These are phyloP conservation scores for Lamellibrachia columna DNA, from an alignment of 2,888 invertebrate genomes.

Conservation along the genomic window DNA sequence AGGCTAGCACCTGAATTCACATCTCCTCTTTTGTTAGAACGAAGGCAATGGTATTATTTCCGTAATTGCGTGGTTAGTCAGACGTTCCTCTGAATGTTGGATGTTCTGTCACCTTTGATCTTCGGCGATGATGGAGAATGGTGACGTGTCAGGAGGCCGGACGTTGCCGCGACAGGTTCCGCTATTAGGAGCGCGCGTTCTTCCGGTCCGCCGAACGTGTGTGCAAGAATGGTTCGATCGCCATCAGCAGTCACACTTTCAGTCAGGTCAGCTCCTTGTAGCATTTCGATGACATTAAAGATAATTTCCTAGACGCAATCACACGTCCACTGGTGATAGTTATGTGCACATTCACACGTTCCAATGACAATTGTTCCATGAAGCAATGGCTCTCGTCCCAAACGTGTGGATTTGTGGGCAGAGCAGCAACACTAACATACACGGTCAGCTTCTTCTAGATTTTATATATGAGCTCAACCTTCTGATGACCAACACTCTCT, in stretches of 20 bases:
- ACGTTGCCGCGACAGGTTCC: neutral
- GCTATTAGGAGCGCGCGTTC: neutral
- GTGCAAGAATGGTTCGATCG: neutral
- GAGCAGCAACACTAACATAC: too few relatives aligned
- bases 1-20: neutral
- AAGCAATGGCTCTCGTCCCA: neutral
- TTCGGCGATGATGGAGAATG: neutral
- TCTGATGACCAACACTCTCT: too few relatives aligned
- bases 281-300: constrained; percentile 10
- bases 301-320: neutral
- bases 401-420: neutral
- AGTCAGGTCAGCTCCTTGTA: neutral
- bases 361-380: neutral
- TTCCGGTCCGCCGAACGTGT: neutral
- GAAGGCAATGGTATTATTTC: neutral
- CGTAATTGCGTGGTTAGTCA: neutral
- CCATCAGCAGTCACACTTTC: neutral
- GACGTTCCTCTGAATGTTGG: neutral
- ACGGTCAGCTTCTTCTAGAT: too few relatives aligned
- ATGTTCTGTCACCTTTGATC: neutral
- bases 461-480: too few relatives aligned
- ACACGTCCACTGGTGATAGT: neutral
- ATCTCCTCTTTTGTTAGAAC: neutral
- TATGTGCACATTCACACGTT: neutral
- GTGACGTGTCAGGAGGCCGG: neutral